phyloP scores from a whole-genome alignment of 2,113 vertebrate species.

The Coreoperca whiteheadi region DNA sequence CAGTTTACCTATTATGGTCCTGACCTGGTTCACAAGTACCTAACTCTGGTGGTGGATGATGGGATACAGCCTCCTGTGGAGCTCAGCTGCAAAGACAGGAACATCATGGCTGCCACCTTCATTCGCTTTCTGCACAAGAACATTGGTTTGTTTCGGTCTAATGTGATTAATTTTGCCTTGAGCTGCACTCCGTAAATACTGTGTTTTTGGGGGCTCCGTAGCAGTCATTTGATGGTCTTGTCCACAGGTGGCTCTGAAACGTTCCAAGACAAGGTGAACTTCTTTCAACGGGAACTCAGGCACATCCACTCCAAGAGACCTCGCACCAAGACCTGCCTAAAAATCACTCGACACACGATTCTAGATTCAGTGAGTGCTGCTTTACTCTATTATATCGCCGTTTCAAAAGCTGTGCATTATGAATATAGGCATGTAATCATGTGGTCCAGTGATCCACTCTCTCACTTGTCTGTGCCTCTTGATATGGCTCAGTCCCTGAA shows the following conservation, averaged over 20 bases:
- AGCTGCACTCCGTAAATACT: too few relatives aligned
- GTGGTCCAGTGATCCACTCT: not conserved
- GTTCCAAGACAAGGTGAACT: conserved; percentile 98
- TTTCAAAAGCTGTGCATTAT: not conserved
- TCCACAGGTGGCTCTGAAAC: conserved; percentile 95
- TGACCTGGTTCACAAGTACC: conserved; percentile 94
- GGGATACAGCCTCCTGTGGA: conserved; percentile 98
- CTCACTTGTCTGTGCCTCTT: not conserved
- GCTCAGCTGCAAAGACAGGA: conserved; percentile 98
- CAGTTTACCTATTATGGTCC: conserved; percentile 97
- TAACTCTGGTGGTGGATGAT: conserved; percentile 97
- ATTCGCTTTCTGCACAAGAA: conserved; percentile 98
- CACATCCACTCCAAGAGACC: conserved; percentile 95
- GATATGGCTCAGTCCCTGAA: conserved; percentile 89
- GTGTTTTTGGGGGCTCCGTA: not conserved
- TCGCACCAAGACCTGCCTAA: conserved; percentile 95
- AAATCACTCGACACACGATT: conserved; percentile 91
- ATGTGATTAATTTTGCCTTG: not conserved
- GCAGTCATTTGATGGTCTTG: conserved; percentile 15
- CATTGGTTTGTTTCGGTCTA: conserved; percentile 88
- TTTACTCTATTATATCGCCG: not conserved
- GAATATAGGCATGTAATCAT: not conserved
- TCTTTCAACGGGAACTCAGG: conserved; percentile 96
- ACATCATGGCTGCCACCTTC: conserved; percentile 98
- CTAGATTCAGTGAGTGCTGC: conserved; percentile 91